Evolutionary conservation across 2,113 vertebrate species (phyloP).

Genomic region (Urocitellus parryii): DNA sequence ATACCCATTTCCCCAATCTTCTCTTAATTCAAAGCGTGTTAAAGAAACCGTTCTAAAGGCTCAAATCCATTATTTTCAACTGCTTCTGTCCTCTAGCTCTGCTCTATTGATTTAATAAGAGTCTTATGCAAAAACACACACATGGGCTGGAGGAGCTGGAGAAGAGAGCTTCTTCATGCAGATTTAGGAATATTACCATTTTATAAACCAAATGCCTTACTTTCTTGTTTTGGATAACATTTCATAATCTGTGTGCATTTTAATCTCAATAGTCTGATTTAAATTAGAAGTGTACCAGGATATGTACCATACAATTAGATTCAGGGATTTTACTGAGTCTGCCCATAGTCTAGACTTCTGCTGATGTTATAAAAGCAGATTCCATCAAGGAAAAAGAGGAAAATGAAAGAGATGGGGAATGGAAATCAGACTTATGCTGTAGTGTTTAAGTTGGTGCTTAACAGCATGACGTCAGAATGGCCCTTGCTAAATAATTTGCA

Average conservation of each 20-base stretch:
- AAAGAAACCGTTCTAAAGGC: slow-evolving; percentile 31
- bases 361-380: background rate
- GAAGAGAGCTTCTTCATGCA: background rate
- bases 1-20: slow-evolving; percentile 59
- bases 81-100: slow-evolving; percentile 47
- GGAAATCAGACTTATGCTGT: background rate
- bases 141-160: background rate
- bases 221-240: slow-evolving; percentile 35
- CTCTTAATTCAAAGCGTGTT: slow-evolving; percentile 38
- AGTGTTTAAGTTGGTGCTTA: background rate
- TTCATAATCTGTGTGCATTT: background rate
- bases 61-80: slow-evolving; percentile 38
- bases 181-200: background rate
- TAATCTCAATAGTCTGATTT: slow-evolving; percentile 34
- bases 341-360: background rate
- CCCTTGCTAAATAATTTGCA: background rate
- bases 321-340: slow-evolving; percentile 26
- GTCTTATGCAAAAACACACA: slow-evolving; percentile 33
- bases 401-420: background rate
- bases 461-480: background rate
- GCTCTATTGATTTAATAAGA: slow-evolving; percentile 10
- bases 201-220: background rate
- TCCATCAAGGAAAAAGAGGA: background rate
- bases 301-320: background rate
- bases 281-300: background rate